A percentile compares a stretch with the other conserved stretches of the same genome.
Evolutionary conservation across 2,888 invertebrate species (phyloP).

Genomic region (Notocelia uddmanniana): DNA sequence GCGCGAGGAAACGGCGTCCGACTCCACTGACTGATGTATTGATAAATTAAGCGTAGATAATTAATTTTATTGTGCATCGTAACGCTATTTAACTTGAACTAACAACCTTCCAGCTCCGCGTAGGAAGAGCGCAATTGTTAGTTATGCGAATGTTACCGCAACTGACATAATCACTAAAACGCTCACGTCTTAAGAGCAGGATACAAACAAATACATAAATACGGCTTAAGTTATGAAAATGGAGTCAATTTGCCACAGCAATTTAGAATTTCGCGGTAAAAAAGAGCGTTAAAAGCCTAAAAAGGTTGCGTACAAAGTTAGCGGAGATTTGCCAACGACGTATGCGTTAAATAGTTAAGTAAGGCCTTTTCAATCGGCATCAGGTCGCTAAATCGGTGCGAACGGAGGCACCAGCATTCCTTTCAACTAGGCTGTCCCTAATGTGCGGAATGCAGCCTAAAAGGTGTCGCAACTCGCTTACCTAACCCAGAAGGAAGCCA

Average conservation of each 20-base stretch:
- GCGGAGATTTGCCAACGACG: conserved; percentile 37
- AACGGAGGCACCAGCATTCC: conserved; percentile 41
- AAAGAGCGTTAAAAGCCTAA: conserved; percentile 35
- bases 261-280: conserved; percentile 22
- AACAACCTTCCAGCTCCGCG: conserved; percentile 19
- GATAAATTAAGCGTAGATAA: conserved; percentile 22
- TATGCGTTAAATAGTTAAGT: conserved; percentile 30
- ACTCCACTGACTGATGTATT: conserved; percentile 28
- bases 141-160: background rate
- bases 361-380: conserved; percentile 45
- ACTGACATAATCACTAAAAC: background rate
- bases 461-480: conserved; percentile 42
- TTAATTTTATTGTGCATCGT: conserved; percentile 25
- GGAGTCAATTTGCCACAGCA: conserved; percentile 25
- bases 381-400: conserved; percentile 34
- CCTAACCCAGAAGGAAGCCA: conserved; percentile 39
- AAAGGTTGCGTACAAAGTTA: conserved; percentile 29
- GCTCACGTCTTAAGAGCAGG: background rate
- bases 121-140: conserved; percentile 11
- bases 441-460: conserved; percentile 42
- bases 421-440: conserved; percentile 43
- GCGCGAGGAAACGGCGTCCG: conserved; percentile 35
- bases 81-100: conserved; percentile 20
- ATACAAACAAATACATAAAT: conserved; percentile 2
- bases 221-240: conserved; percentile 9